phyloP scores from a whole-genome alignment of 2,113 vertebrate genomes.

The Crotalus horridus region DNA sequence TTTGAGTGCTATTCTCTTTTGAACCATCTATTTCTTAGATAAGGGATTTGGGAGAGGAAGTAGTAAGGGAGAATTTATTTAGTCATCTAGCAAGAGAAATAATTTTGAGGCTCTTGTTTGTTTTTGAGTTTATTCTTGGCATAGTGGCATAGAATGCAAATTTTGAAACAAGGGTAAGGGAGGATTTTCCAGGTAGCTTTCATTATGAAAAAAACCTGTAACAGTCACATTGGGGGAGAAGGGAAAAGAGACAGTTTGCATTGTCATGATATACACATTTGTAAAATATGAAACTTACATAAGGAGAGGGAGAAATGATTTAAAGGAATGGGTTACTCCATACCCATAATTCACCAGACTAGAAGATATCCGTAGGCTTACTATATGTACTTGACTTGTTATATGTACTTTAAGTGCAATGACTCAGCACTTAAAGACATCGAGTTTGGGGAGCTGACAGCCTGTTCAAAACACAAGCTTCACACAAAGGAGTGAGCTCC shows the following conservation, averaged over 20 bases:
- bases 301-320: not conserved
- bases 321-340: not conserved
- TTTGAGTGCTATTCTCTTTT: not conserved
- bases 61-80: not conserved
- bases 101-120: not conserved
- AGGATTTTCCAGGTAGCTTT: not conserved
- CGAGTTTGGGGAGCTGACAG: too few species aligned
- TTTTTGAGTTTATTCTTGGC: not conserved
- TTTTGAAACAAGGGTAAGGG: not conserved
- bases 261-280: not conserved
- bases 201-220: not conserved
- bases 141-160: not conserved
- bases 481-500: too few species aligned
- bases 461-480: too few species aligned
- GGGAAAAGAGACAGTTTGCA: not conserved
- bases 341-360: not conserved
- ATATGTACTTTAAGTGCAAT: too few species aligned
- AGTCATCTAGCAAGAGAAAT: not conserved
- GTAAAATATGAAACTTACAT: not conserved
- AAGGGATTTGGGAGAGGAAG: not conserved
- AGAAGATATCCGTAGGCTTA: not conserved
- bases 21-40: constrained; percentile 19
- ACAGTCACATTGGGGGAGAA: not conserved
- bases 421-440: too few species aligned
- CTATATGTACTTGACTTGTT: too few species aligned